Evolutionary conservation across 2,888 invertebrate species (phyloP), one percentile per base, ranked within the genome.

Genomic region (Polyommatus iphigenia): DNA sequence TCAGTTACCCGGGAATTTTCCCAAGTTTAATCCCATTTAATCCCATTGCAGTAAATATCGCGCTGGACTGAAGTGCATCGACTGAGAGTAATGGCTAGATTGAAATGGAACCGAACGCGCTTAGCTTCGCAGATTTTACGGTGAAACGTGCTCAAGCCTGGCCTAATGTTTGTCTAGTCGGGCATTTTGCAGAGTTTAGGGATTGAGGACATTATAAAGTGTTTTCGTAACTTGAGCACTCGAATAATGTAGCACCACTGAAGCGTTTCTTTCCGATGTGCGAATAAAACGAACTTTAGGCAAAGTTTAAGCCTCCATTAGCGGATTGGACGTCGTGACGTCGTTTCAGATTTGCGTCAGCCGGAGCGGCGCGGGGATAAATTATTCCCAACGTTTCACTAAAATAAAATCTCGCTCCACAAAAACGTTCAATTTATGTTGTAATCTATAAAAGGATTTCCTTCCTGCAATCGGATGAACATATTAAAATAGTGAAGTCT

Each of bases 251-350:
- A 41, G 67, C 15, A 32, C 32, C 29, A 67, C 67, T 67, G 67
- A 71, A 32, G 54, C 41, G 36, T 73, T 59, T 46, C 76, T 80
- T 80, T 81, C 78, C 78, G 81, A 82, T 82, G 79, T 82, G 79
- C 80, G 90, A 86, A 86, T 89, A 85, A 82, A 79, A 79, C 79
- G 83, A 85, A 85, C 85, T 50, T 75, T 88, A 88, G 89, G 87
- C 86, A 87, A 87, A 90, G 85, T 89, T 89, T 87, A 89, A 88
- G 87, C 83, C 86, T 84, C 91, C 91, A 91, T 91, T 91, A 91
- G 89, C 82, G 86, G 88, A 91, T 91, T 91, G 91, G 88, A 85
- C 84, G 84, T 82, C 83, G 83, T 84, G 85, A 85, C 84, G 91
- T 90, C 91, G 88, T 83, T 80, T 78, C 84, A 88, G 90, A 90